These are phyloP conservation scores for Petrocephalus schoutedeni DNA, from an alignment of 2,797 vertebrate genomes.

Conservation along the genomic window DNA sequence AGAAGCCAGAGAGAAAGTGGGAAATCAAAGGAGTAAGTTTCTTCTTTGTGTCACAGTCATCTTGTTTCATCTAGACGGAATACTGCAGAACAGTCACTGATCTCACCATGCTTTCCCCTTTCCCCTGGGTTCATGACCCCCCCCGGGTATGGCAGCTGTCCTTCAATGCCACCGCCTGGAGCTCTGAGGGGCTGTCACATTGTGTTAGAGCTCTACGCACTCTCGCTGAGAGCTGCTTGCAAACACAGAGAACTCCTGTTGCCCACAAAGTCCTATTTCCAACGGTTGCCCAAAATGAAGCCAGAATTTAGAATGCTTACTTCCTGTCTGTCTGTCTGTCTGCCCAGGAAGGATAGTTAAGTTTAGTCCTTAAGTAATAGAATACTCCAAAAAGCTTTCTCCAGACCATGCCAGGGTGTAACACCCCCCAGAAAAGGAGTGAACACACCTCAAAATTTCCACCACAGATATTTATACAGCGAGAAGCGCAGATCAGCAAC, in stretches of 20 bases:
- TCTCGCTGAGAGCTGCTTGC: background rate
- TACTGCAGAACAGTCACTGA: background rate
- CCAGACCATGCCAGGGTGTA: background rate
- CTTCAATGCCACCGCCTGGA: background rate
- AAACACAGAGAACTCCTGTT: background rate
- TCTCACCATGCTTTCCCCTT: background rate
- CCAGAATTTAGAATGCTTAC: background rate
- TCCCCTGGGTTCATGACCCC: background rate
- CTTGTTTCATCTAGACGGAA: background rate
- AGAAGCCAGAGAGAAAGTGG: background rate
- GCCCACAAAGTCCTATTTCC: background rate
- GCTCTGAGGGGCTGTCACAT: background rate
- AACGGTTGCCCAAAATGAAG: background rate
- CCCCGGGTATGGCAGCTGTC: background rate
- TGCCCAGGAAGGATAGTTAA: background rate
- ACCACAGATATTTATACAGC: conserved; percentile 1
- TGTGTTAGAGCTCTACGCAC: background rate
- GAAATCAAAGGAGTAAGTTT: background rate
- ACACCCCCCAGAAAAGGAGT: background rate
- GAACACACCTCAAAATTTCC: background rate
- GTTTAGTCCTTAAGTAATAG: background rate
- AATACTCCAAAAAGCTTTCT: background rate
- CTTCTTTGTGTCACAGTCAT: background rate
- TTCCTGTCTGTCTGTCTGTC: background rate
- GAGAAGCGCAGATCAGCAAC: background rate